Conservation (phyloP, 2,113 vertebrate genomes). For the Nothoprocta pentlandii region DNA sequence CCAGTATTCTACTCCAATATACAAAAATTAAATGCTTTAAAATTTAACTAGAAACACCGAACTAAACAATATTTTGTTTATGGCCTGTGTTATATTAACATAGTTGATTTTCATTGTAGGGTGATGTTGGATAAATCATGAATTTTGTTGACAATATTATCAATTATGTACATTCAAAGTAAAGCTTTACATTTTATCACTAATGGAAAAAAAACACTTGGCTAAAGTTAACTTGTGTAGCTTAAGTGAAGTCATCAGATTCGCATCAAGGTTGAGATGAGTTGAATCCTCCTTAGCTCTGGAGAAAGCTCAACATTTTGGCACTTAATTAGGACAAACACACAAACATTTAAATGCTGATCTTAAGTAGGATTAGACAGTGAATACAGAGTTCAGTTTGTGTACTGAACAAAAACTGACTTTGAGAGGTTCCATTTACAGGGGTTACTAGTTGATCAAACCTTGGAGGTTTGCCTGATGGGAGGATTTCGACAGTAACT, state of each 20-base stretch:
- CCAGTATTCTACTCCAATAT: conserved; percentile 49
- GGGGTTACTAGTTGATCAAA: background rate
- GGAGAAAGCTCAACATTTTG: background rate
- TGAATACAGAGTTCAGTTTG: background rate
- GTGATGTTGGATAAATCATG: conserved; percentile 39
- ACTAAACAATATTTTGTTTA: conserved; percentile 61
- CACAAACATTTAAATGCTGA: conserved; percentile 6
- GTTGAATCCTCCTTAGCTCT: background rate
- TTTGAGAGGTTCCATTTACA: background rate
- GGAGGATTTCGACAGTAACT: background rate
- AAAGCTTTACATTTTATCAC: conserved; percentile 30
- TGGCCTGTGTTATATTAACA: conserved; percentile 44
- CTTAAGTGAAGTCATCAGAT: background rate
- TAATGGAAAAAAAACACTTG: background rate
- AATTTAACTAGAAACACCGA: conserved; percentile 44
- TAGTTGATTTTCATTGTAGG: conserved; percentile 27
- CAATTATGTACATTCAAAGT: conserved; percentile 14
- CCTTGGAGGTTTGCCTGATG: background rate
- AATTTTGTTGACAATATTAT: conserved; percentile 45
- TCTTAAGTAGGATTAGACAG: conserved; percentile 30
- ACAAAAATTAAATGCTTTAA: conserved; percentile 43
- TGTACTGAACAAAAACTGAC: background rate
- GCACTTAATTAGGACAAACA: conserved; percentile 25
- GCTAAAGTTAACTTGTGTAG: background rate
- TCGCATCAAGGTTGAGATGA: background rate